Evolutionary conservation across 2,113 vertebrate genomes (phyloP), one percentile per base, ranked within the genome.

Genomic region (Potamarius usumacintae): DNA sequence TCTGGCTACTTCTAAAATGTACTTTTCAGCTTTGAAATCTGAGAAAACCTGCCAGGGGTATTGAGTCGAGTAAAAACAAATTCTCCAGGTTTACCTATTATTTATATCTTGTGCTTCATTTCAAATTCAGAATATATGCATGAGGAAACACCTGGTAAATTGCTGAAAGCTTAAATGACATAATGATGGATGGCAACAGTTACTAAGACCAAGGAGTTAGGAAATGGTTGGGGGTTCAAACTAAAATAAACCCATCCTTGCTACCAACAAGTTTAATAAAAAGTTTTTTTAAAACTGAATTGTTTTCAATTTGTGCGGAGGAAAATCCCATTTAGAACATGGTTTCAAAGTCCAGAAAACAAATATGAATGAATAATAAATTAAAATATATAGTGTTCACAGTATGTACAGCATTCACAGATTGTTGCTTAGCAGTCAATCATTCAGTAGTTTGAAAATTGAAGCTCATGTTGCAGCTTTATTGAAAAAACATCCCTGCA

Each of bases 401-500:
- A 58, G 27, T 87, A 76, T 83, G 67, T 67, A 67, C 67, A 87
- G 8, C 67, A 30, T 57, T 67, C 67, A 25, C 18, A 27, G 57
- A 30, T 27, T 18, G 53, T 22, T 57, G 30, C n/a, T 34, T 71
- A 27, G 48, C 30, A 42, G 18, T 65, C 63, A 58, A 17, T 82
- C 30, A 58, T n/a, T 63, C 57, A 25, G 25, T 78, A 30, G 58
- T 53, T 52, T 55, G 27, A 55, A 69, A 62, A 17, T 11, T 4
- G 5, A 48, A 11, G 10, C 58, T 94, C 93, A 95, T 89, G 93
- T 93, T 7, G 93, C 63, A 58, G 90, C 93, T 84, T 93, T 94
- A 71, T 90, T 93, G 17, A 94, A 86, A 84, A 94, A 93, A 88
- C 94, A 92, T 0, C 92, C 94, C 48, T 91, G 94, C 92, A 92